phyloP scores from a whole-genome alignment of 2,888 invertebrate species.

The Sinodicranocentrus sp. region DNA sequence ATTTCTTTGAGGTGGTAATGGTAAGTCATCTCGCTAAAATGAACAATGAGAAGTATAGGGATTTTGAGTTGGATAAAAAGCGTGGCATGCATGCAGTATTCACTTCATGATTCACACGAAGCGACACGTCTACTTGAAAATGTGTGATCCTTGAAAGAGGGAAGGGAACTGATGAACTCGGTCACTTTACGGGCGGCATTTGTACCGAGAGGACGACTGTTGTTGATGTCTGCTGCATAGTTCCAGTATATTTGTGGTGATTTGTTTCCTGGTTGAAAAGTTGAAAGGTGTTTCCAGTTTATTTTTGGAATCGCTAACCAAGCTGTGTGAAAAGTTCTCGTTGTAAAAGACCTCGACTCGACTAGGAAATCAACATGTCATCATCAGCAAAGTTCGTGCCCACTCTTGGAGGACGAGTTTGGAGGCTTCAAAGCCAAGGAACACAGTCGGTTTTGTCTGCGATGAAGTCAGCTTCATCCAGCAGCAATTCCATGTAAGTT shows the following conservation, averaged over 20 bases:
- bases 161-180: constrained; percentile 35
- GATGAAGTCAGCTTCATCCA: constrained; percentile 13
- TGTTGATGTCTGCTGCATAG: background rate
- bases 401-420: constrained; percentile 69
- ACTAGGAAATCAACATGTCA: constrained; percentile 51
- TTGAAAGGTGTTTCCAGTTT: background rate
- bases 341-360: background rate
- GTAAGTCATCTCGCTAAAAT: too few relatives aligned
- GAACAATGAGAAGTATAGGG: too few relatives aligned
- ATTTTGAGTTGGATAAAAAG: too few relatives aligned
- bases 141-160: constrained; percentile 20
- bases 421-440: constrained; percentile 67
- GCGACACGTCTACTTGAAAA: too few relatives aligned
- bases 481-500: constrained; percentile 35
- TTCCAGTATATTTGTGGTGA: constrained; percentile 14
- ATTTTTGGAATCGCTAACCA: constrained; percentile 9
- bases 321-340: too few relatives aligned
- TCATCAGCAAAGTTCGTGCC: constrained; percentile 69
- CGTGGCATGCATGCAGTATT: too few relatives aligned
- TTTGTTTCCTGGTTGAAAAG: background rate
- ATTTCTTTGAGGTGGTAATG: too few relatives aligned
- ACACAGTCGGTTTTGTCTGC: constrained; percentile 17
- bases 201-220: constrained; percentile 35
- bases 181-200: background rate
- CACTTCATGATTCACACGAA: too few relatives aligned